Evolutionary conservation across 2,797 vertebrate genomes (phyloP).

Genomic region (Labeo calbasu): DNA sequence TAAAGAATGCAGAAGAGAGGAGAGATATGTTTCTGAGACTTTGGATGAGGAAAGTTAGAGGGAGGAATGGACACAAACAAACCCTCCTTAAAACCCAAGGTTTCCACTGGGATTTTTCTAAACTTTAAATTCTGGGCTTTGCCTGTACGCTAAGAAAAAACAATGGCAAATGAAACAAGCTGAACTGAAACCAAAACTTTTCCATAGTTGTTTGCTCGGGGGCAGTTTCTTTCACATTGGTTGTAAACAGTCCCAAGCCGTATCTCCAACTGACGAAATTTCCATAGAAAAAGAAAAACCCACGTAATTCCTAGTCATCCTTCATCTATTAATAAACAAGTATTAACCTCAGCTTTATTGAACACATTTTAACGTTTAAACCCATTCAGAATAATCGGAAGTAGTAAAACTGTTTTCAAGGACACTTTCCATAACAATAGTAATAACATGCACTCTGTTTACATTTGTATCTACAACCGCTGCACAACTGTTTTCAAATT

Average conservation of each 20-base stretch:
- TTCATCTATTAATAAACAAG: neutral
- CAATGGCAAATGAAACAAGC: neutral
- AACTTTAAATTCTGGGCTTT: conserved; percentile 1
- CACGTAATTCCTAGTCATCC: neutral
- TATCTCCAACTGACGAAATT: neutral
- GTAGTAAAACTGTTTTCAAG: neutral
- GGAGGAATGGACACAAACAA: conserved; percentile 26
- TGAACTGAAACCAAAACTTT: conserved; percentile 15
- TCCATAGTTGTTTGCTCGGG: neutral
- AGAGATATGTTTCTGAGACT: conserved; percentile 18
- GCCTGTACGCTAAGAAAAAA: neutral
- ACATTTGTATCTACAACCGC: neutral
- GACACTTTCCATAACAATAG: neutral
- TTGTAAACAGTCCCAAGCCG: neutral
- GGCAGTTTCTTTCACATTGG: neutral
- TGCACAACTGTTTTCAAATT: neutral
- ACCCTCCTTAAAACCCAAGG: neutral
- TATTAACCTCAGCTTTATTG: neutral
- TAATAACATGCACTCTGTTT: neutral
- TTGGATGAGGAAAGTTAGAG: conserved; percentile 10
- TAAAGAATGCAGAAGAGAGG: conserved; percentile 10
- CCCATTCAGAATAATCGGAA: neutral
- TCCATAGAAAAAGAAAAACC: neutral
- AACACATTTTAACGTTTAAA: neutral
- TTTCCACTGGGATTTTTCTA: neutral